A percentile compares a stretch with the other conserved stretches of the same genome.
These are phyloP conservation scores for Helobdella robusta DNA, from an alignment of 2,888 invertebrate genomes.

Conservation along the genomic window DNA sequence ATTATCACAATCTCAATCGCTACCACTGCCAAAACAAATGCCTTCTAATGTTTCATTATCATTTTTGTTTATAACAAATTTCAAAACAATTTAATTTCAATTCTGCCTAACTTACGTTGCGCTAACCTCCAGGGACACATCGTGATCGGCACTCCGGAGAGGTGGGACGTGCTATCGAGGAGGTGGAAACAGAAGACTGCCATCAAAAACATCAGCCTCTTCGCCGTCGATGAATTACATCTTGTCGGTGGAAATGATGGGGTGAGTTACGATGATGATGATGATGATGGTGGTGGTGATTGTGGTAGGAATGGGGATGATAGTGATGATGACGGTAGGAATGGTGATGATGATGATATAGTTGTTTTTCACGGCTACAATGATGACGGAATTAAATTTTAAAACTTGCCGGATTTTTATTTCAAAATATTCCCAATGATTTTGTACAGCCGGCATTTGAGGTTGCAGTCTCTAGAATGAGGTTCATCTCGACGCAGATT, in stretches of 20 bases:
- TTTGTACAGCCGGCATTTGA: conserved; percentile 79
- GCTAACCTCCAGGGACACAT: conserved; percentile 28
- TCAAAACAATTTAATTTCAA: too few species aligned
- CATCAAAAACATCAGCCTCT: conserved; percentile 88
- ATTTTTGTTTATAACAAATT: too few species aligned
- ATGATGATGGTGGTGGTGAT: too few species aligned
- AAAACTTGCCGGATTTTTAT: too few species aligned
- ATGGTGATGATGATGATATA: not conserved
- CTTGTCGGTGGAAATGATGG: conserved; percentile 55
- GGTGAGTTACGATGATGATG: conserved; percentile 44
- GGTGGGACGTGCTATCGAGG: conserved; percentile 95
- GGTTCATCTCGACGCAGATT: conserved; percentile 83
- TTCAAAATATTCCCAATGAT: too few species aligned
- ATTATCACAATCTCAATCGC: too few species aligned
- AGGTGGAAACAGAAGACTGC: conserved; percentile 98
- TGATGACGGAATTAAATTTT: too few species aligned
- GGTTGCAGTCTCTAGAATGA: conserved; percentile 76
- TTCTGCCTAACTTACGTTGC: too few species aligned
- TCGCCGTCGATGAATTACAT: conserved; percentile 92
- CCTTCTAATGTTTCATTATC: too few species aligned
- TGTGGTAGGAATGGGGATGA: too few species aligned
- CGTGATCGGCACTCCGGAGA: conserved; percentile 85
- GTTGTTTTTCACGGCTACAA: not conserved
- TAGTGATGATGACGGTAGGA: too few species aligned
- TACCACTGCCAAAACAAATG: too few species aligned